Percentiles rank a stretch among this genome's conserved stretches.
Evolutionary conservation across 1,140 invertebrate genomes (phyloP).

Genomic region (Neomicropteryx cornuta): DNA sequence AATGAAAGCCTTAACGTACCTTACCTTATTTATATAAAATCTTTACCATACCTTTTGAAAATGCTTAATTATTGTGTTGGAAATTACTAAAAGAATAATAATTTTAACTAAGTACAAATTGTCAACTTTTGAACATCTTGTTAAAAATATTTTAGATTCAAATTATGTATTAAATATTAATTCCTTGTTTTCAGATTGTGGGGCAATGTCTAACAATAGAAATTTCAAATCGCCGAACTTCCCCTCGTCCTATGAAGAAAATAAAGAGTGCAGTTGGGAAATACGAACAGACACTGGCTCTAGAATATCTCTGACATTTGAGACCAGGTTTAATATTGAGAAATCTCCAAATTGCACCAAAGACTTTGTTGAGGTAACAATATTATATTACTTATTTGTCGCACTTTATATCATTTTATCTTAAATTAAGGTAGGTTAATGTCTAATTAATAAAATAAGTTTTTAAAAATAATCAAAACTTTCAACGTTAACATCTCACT

Average conservation of each 20-base stretch:
- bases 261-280: conserved; percentile 72
- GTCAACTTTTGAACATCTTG: too few species aligned
- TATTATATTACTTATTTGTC: conserved; percentile 2
- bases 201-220: too few species aligned
- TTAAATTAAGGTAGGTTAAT: conserved; percentile 1
- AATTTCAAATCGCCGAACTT: conserved; percentile 45
- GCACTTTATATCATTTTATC: not conserved
- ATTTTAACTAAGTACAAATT: too few species aligned
- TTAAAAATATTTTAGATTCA: too few species aligned
- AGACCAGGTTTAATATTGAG: conserved; percentile 65
- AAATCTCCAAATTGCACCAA: conserved; percentile 56
- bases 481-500: not conserved
- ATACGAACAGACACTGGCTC: conserved; percentile 53
- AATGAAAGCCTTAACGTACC: too few species aligned
- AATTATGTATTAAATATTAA: too few species aligned
- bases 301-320: conserved; percentile 55
- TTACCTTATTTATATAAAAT: too few species aligned
- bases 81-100: too few species aligned
- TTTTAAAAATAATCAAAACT: not conserved
- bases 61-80: too few species aligned
- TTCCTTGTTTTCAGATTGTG: too few species aligned
- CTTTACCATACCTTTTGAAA: too few species aligned
- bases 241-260: conserved; percentile 52
- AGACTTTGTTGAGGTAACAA: conserved; percentile 62
- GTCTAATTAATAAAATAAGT: not conserved